Evolutionary conservation across 2,888 invertebrate genomes (phyloP), one percentile per base, ranked within the genome.

Genomic region (Temnothorax unifasciatus): DNA sequence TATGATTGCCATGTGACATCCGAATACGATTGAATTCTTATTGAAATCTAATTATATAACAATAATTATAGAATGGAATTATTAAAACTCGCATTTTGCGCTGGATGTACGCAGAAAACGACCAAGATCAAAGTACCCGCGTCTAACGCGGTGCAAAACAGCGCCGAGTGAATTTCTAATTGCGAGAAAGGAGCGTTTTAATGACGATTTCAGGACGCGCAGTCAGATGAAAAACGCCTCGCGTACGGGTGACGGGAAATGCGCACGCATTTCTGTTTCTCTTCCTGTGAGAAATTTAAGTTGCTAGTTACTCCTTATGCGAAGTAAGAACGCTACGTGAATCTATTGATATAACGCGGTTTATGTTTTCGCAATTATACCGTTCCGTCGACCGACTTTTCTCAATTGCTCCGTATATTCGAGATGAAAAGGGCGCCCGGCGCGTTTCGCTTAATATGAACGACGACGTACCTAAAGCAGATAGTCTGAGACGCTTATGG

Each of bases 401-500:
- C 76, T 77, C 64, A 77, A 77, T 77, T 66, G 76, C 68, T 44
- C 57, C 68, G 69, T 68, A 54, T 38, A 77, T 38, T 15, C 64
- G 64, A 68, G 77, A 77, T 77, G 68, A 77, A 77, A 77, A 77
- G 77, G 44, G 57, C 59, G 59, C 41, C 41, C 38, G 54, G 29
- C 77, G 15, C 41, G 66, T 66, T 77, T n/a, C 66, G 77, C 68
- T 77, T 77, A 77, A 77, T 77, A 77, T 54, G 44, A 68, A 77
- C 77, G 54, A 21, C 77, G 68, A 34, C 74, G 74, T 59, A 59
- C 68, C 68, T 77, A 77, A 77, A 77, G 77, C 68, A 44, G 77
- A 77, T 77, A 77, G 77, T 44, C 77, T 68, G 68, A 77, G 68
- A 77, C 44, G 77, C 77, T 68, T 77, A 77, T 68, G 68, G 68